Percentiles rank a stretch among this genome's conserved stretches.
These are phyloP conservation scores for Anarrhichthys ocellatus DNA, from an alignment of 2,113 vertebrate species.

Conservation along the genomic window DNA sequence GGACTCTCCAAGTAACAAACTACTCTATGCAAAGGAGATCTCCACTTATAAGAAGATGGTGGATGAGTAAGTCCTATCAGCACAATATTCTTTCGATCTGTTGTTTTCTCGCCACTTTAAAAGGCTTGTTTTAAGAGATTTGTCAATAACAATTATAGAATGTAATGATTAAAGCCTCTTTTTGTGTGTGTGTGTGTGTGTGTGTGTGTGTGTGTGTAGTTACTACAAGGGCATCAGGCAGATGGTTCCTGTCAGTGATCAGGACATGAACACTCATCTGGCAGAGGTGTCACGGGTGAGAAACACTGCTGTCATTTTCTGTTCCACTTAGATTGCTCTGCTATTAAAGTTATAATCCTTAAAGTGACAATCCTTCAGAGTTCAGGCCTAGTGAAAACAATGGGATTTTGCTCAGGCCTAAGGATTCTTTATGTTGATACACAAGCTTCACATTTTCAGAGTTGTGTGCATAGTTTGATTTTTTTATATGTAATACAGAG, in stretches of 20 bases:
- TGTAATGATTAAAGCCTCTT: slow-evolving; percentile 12
- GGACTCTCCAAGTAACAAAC: slow-evolving; percentile 99
- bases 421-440: neutral
- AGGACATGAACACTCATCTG: slow-evolving; percentile 99
- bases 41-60: slow-evolving; percentile 99
- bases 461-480: neutral
- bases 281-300: slow-evolving; percentile 98
- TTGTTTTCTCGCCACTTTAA: slow-evolving; percentile 9
- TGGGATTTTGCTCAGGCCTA: neutral
- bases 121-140: slow-evolving; percentile 19
- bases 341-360: slow-evolving; percentile 33
- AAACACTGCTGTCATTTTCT: slow-evolving; percentile 33
- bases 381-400: slow-evolving; percentile 1
- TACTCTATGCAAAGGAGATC: slow-evolving; percentile 99
- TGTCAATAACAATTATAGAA: slow-evolving; percentile 15
- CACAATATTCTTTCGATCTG: neutral
- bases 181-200: slow-evolving; percentile 16
- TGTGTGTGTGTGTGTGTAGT: slow-evolving; percentile 76
- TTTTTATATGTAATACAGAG: neutral
- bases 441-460: neutral
- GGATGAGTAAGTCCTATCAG: slow-evolving; percentile 92
- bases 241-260: slow-evolving; percentile 97
- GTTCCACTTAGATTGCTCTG: slow-evolving; percentile 18
- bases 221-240: slow-evolving; percentile 97
- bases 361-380: slow-evolving; percentile 17